Evolutionary conservation across 2,797 vertebrate species (phyloP).

Genomic region (Malurus splendens): DNA sequence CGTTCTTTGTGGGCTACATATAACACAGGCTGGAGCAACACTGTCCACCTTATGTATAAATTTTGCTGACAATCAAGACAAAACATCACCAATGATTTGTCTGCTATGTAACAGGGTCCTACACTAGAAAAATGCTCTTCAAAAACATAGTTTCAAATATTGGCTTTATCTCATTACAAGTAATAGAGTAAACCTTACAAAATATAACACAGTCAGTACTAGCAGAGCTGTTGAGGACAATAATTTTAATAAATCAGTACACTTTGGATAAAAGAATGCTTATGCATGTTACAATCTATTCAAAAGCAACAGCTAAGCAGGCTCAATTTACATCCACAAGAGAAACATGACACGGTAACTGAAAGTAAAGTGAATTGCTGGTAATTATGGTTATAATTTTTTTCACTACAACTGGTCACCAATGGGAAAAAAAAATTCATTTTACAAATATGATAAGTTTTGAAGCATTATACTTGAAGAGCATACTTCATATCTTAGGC

Average conservation of each 20-base stretch:
- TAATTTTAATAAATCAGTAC: constrained; percentile 13
- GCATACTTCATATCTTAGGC: constrained; percentile 32
- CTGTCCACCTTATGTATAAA: neutral
- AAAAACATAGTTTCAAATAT: constrained; percentile 9
- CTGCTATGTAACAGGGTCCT: constrained; percentile 2
- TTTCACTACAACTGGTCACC: constrained; percentile 24
- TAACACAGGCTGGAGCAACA: constrained; percentile 39
- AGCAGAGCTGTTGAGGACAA: constrained; percentile 31
- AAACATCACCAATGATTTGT: constrained; percentile 8
- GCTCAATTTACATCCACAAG: constrained; percentile 55
- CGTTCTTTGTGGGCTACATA: neutral
- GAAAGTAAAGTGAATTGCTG: constrained; percentile 41
- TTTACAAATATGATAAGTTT: constrained; percentile 46
- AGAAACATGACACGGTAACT: constrained; percentile 36
- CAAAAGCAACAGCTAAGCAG: constrained; percentile 62
- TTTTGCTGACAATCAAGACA: constrained; percentile 7
- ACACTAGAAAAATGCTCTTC: constrained; percentile 61
- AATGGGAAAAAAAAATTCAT: neutral
- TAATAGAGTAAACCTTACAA: constrained; percentile 8
- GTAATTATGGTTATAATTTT: constrained; percentile 26
- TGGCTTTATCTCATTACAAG: neutral
- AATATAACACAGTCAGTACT: constrained; percentile 47
- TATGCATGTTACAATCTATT: constrained; percentile 51
- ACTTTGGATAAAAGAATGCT: constrained; percentile 48
- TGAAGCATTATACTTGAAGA: constrained; percentile 36